Conservation (phyloP, 1,140 invertebrate genomes). For the Formica exsecta region DNA sequence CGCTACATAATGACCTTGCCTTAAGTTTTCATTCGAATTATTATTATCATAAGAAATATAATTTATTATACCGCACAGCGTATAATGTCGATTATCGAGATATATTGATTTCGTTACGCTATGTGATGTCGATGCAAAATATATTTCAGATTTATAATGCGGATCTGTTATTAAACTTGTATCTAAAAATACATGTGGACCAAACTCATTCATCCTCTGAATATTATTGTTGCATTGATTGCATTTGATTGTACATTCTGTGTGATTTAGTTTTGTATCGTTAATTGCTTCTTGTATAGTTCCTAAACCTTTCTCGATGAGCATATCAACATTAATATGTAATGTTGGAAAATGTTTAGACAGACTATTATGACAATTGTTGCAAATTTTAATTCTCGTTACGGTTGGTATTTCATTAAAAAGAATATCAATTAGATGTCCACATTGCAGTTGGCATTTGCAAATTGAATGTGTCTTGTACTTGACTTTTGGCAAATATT, state of each 20-base stretch:
- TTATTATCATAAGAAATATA: no score
- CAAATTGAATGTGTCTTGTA: neutral
- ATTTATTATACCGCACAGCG: no score
- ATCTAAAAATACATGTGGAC: conserved; percentile 1
- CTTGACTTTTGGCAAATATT: neutral
- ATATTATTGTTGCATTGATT: neutral
- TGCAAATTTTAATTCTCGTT: neutral
- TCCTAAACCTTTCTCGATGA: neutral
- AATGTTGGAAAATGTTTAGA: neutral
- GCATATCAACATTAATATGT: neutral
- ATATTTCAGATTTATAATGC: no score
- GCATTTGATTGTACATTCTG: neutral
- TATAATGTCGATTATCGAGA: no score
- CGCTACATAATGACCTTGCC: no score
- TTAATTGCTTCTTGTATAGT: conserved; percentile 10
- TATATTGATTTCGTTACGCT: no score
- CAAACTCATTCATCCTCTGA: neutral
- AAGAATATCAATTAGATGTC: neutral
- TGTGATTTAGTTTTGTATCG: neutral
- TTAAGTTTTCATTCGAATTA: no score
- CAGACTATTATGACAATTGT: neutral
- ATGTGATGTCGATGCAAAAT: no score
- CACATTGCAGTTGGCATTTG: neutral
- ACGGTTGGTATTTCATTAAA: neutral
- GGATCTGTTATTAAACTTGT: conserved; percentile 1